Percentiles rank a stretch among this genome's conserved stretches.
phyloP scores from a whole-genome alignment of 1,140 invertebrate genomes.

The Temnothorax longispinosus region DNA sequence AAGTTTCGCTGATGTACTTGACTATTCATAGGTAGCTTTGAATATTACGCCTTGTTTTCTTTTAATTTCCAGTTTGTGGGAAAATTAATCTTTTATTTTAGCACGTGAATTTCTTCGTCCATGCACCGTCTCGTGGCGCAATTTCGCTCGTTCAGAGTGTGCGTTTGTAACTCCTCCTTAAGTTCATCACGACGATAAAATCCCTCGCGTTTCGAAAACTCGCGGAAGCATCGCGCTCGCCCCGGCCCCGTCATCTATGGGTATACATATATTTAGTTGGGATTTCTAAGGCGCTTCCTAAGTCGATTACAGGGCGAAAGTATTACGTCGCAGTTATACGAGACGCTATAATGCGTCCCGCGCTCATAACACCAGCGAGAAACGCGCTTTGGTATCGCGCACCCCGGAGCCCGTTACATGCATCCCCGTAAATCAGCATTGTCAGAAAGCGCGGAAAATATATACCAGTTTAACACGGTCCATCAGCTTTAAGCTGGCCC shows the following conservation, averaged over 20 bases:
- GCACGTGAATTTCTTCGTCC: not conserved
- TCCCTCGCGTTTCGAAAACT: slow-evolving; percentile 21
- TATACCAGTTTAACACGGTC: slow-evolving; percentile 40
- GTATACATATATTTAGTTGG: not conserved
- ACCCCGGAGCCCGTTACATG: slow-evolving; percentile 20
- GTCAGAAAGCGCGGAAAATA: slow-evolving; percentile 51
- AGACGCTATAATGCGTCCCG: slow-evolving; percentile 4
- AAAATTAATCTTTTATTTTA: slow-evolving; percentile 26
- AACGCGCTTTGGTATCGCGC: not conserved
- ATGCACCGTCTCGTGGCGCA: no score
- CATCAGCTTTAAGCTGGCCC: slow-evolving; percentile 51
- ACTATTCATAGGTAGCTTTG: slow-evolving; percentile 9
- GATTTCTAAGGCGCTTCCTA: slow-evolving; percentile 22
- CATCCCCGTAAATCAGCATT: slow-evolving; percentile 50
- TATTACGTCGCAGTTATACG: slow-evolving; percentile 23
- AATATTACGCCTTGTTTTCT: slow-evolving; percentile 31
- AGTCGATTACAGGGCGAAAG: slow-evolving; percentile 41
- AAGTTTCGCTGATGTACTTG: not conserved
- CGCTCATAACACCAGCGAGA: not conserved
- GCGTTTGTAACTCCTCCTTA: not conserved
- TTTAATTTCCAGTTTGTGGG: slow-evolving; percentile 48
- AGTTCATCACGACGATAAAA: not conserved
- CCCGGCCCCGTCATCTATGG: not conserved
- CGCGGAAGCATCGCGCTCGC: not conserved
- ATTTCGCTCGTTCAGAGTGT: not conserved